phyloP scores from a whole-genome alignment of 2,888 invertebrate genomes.

The Catocala nupta region DNA sequence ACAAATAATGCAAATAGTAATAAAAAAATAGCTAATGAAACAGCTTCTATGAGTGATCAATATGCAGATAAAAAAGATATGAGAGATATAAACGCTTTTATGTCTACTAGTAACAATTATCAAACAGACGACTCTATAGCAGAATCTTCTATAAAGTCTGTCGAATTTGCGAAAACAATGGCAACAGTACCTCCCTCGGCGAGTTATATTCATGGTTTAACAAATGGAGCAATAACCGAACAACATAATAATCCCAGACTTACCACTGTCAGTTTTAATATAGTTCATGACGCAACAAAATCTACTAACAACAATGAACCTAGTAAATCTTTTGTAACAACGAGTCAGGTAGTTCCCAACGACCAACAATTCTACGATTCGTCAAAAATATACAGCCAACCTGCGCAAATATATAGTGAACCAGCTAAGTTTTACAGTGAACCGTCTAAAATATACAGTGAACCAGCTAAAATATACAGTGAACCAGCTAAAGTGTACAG shows the following conservation, averaged over 20 bases:
- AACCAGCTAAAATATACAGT: constrained; percentile 86
- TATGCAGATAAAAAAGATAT: constrained; percentile 19
- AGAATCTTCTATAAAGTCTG: constrained; percentile 67
- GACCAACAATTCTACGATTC: constrained; percentile 65
- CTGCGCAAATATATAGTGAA: constrained; percentile 77
- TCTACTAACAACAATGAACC: constrained; percentile 59
- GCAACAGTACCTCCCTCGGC: constrained; percentile 56
- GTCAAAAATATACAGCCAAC: constrained; percentile 74
- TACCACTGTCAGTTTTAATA: constrained; percentile 79
- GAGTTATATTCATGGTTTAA: constrained; percentile 67
- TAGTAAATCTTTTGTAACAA: constrained; percentile 52
- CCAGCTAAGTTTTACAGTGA: constrained; percentile 84
- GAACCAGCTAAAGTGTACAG: constrained; percentile 87
- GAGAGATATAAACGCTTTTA: constrained; percentile 36
- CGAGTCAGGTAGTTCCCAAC: constrained; percentile 53
- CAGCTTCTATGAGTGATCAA: constrained; percentile 12
- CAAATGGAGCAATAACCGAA: constrained; percentile 57
- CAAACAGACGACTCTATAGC: constrained; percentile 69
- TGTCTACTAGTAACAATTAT: constrained; percentile 63
- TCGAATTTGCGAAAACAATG: constrained; percentile 55
- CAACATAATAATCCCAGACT: constrained; percentile 65
- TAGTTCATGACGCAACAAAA: constrained; percentile 72
- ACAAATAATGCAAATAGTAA: constrained; percentile 16
- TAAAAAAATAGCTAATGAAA: constrained; percentile 25
- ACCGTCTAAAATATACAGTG: constrained; percentile 83